phyloP scores from a whole-genome alignment of 2,113 vertebrate genomes.

The Tetraodon nigroviridis region DNA sequence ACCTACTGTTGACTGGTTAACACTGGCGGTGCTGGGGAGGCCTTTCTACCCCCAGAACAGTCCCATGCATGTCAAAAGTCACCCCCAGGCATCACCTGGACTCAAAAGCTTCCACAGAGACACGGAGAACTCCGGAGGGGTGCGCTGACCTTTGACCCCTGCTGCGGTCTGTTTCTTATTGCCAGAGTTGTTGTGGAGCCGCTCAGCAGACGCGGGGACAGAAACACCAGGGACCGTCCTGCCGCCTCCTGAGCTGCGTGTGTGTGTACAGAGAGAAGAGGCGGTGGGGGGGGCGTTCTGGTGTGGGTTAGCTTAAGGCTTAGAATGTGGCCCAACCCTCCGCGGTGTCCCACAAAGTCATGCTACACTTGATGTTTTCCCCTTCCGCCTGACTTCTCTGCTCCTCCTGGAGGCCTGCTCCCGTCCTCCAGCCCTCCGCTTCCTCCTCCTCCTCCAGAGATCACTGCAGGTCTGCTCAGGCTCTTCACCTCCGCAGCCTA shows the following conservation, averaged over 20 bases:
- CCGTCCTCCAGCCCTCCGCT: not conserved
- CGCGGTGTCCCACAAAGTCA: conserved; percentile 53
- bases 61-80: no score
- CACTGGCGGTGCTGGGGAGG: no score
- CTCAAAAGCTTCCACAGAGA: not conserved
- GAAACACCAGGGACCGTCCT: conserved; percentile 18
- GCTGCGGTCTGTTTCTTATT: conserved; percentile 17
- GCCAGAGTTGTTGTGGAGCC: conserved; percentile 10
- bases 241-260: conserved; percentile 65
- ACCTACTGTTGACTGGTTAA: no score
- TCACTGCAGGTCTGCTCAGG: conserved; percentile 28
- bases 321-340: conserved; percentile 33
- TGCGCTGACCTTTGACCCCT: not conserved
- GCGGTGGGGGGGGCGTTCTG: conserved; percentile 1
- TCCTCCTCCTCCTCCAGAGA: conserved; percentile 34
- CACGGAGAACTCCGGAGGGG: not conserved
- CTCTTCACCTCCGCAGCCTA: conserved; percentile 26
- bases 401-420: conserved; percentile 31
- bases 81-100: no score
- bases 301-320: conserved; percentile 61
- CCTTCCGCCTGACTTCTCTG: conserved; percentile 39
- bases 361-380: conserved; percentile 60
- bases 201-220: conserved; percentile 9
- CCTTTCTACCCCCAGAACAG: no score
- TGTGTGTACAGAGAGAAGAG: conserved; percentile 9